Evolutionary conservation across 2,888 invertebrate species (phyloP).

Genomic region (Dendrolimus houi): DNA sequence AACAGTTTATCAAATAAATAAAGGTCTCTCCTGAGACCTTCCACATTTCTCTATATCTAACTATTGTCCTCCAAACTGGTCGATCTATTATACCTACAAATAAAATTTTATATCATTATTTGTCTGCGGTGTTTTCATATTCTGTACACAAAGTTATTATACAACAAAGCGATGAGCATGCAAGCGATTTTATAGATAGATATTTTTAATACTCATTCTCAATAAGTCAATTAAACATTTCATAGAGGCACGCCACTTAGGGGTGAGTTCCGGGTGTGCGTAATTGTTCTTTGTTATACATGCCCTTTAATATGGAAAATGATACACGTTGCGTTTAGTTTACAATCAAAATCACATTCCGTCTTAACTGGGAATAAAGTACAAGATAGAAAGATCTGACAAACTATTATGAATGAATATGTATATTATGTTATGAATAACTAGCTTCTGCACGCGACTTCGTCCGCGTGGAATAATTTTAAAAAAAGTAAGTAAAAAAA

Average conservation of each 20-base stretch:
- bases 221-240: conserved; percentile 75
- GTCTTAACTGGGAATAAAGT: background rate
- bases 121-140: conserved; percentile 16
- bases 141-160: conserved; percentile 16
- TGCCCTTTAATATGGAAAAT: conserved; percentile 32
- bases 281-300: conserved; percentile 65
- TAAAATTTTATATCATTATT: too few relatives aligned
- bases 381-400: too few relatives aligned
- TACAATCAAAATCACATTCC: conserved; percentile 5
- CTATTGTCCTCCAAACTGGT: too few relatives aligned
- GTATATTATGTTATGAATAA: too few relatives aligned
- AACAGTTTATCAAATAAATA: too few relatives aligned
- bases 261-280: conserved; percentile 56
- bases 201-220: conserved; percentile 69
- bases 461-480: too few relatives aligned
- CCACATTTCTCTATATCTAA: too few relatives aligned
- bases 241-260: conserved; percentile 64
- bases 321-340: conserved; percentile 1
- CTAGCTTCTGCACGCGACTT: too few relatives aligned
- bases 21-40: too few relatives aligned
- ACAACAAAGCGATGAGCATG: conserved; percentile 40
- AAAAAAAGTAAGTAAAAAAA: too few relatives aligned
- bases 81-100: too few relatives aligned
- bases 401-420: too few relatives aligned
- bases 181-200: conserved; percentile 55